phyloP scores from a whole-genome alignment of 2,113 vertebrate genomes.

The Prinia subflava region DNA sequence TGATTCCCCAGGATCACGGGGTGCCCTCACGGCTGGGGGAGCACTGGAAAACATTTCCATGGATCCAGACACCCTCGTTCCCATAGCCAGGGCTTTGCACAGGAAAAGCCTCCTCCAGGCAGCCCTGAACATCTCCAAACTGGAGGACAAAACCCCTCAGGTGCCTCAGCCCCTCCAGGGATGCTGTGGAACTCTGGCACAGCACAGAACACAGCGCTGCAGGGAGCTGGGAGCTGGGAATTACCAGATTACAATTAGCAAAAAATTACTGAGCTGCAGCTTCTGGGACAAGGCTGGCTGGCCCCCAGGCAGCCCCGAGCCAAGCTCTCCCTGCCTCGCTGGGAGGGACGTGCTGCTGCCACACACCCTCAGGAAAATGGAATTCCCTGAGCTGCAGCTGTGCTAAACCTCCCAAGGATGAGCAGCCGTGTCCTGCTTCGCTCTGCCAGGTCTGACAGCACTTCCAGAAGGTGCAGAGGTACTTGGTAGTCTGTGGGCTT shows the following conservation, averaged over 20 bases:
- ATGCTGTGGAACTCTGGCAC: background rate
- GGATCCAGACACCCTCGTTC: background rate
- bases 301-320: background rate
- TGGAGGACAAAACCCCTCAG: background rate
- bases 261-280: background rate
- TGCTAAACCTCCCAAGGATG: background rate
- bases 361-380: background rate
- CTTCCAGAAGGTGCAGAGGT: background rate
- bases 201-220: background rate
- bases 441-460: background rate
- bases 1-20: accelerated
- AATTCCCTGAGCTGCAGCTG: background rate
- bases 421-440: accelerated
- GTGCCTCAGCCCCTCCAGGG: background rate
- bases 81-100: background rate
- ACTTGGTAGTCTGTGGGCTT: background rate
- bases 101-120: background rate
- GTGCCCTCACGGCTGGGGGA: background rate
- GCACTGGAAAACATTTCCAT: accelerated
- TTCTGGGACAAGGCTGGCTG: background rate
- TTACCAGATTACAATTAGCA: background rate
- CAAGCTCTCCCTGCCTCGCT: background rate
- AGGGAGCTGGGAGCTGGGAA: background rate
- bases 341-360: background rate
- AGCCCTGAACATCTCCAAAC: background rate